A percentile compares a stretch with the other conserved stretches of the same genome.
phyloP scores from a whole-genome alignment of 2,797 vertebrate genomes.

The Adrianichthys oophorus region DNA sequence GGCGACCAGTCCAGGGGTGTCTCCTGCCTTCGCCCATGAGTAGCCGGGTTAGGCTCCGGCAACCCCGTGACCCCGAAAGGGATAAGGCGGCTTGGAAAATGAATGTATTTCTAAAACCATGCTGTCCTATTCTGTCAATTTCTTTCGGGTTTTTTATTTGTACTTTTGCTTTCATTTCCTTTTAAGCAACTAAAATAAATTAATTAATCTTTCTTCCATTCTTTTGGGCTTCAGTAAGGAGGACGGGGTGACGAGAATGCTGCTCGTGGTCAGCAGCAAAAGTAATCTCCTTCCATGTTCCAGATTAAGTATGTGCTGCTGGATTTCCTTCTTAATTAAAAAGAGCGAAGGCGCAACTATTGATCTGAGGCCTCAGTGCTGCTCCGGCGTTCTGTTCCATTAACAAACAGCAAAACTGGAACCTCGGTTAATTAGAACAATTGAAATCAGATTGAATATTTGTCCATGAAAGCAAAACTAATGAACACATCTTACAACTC shows the following conservation, averaged over 20 bases:
- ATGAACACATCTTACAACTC: not conserved
- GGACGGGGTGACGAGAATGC: not conserved
- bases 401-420: not conserved
- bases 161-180: no score
- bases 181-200: not conserved
- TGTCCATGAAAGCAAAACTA: not conserved
- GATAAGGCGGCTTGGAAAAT: no score
- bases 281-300: not conserved
- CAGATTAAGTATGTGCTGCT: not conserved
- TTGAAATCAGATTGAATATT: constrained; percentile 1
- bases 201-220: not conserved
- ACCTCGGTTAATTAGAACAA: not conserved
- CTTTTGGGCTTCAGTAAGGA: not conserved
- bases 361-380: not conserved
- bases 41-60: no score
- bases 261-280: not conserved
- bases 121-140: no score
- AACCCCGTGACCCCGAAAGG: no score
- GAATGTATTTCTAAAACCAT: no score
- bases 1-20: no score
- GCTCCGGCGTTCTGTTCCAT: not conserved
- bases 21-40: no score
- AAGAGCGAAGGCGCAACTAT: not conserved
- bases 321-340: not conserved
- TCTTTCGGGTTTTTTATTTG: no score